Evolutionary conservation across 2,888 invertebrate genomes (phyloP).

Genomic region (Drosophila picticornis): DNA sequence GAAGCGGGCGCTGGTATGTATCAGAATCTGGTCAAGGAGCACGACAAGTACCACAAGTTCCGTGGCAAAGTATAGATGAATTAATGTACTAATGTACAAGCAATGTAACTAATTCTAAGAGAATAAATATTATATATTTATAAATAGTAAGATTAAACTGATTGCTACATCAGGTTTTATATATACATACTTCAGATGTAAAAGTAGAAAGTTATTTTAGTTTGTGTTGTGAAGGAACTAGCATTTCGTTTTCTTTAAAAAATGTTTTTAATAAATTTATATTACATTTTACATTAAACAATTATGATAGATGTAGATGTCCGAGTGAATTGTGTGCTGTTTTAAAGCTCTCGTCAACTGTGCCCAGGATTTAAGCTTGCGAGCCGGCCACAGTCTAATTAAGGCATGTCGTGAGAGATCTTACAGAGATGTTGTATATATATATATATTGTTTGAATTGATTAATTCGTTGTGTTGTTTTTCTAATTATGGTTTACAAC

Average conservation of each 20-base stretch:
- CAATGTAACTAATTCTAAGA: neutral
- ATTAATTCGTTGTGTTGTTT: neutral
- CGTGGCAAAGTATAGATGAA: constrained; percentile 83
- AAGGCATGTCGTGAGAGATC: constrained; percentile 4
- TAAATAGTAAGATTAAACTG: neutral
- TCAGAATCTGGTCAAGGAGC: constrained; percentile 82
- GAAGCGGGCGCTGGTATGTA: constrained; percentile 84
- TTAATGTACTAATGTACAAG: neutral
- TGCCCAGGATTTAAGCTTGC: constrained; percentile 17
- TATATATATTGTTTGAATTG: neutral
- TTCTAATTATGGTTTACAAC: neutral
- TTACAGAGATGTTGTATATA: neutral
- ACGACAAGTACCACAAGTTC: constrained; percentile 84
- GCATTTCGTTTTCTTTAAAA: neutral
- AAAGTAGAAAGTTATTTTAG: neutral
- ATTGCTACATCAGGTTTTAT: no score
- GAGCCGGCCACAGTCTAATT: constrained; percentile 6
- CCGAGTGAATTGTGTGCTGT: neutral
- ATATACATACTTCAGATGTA: neutral
- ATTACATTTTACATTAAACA: constrained; percentile 8
- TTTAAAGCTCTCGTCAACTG: neutral
- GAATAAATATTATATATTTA: constrained; percentile 19
- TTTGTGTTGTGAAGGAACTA: neutral
- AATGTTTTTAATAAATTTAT: neutral
- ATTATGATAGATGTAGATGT: neutral